Evolutionary conservation across 2,888 invertebrate genomes (phyloP), one percentile per base, ranked within the genome.

Genomic region (Lasiommata megera): DNA sequence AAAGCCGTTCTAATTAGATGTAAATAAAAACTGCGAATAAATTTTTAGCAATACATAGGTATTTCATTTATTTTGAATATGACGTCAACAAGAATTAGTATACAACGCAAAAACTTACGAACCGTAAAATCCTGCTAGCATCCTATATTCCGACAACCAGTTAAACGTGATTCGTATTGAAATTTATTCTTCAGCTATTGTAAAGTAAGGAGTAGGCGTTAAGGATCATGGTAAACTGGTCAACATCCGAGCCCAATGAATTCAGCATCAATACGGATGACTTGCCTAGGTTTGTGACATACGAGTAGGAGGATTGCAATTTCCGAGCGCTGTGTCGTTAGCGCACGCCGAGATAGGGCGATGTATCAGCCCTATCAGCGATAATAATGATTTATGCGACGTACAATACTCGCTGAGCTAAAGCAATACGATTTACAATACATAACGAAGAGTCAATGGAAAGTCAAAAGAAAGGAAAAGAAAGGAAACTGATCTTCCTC

Each of bases 221-320:
- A 9, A 38, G 67, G 77, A 58, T 70, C 82, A 67, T 65, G 64
- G 64, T 69, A 72, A 61, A 54, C 68, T 77, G 80, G 81, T 64
- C 64, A 67, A 65, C 64, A 67, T 66, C 65, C 64, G 68, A 65
- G 73, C 69, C 76, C 78, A 75, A 76, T 79, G 74, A 75, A 79
- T 66, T 65, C 62, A 48, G 48, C 63, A 65, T 80, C 83, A 80
- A 80, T 80, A 79, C 76, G 76, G 75, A 72, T 74, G 73, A 76
- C 75, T 74, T 72, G 76, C 74, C 74, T 69, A 75, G 72, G 71
- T 72, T 77, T 74, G 77, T 85, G 83, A 85, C 85, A 84, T 80
- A 82, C 79, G 84, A 84, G 82, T 80, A 82, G 79, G 84, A 84
- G 82, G 80, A 83, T 84, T 82, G 85, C 82, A 84, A 86, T 85